These are phyloP conservation scores for Athalia rosae DNA, from an alignment of 2,888 invertebrate species.

Conservation along the genomic window DNA sequence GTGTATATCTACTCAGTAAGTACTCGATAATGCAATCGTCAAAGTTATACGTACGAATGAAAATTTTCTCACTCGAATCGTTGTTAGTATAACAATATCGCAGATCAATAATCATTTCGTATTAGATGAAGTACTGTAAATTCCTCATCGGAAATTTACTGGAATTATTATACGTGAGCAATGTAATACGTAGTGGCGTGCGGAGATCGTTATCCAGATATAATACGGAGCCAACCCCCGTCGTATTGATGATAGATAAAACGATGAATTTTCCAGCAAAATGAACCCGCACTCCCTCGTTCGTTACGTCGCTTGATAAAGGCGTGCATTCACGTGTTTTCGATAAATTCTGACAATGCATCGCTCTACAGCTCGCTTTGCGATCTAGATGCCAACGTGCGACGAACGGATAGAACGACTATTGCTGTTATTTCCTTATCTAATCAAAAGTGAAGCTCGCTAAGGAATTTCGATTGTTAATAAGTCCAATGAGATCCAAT, in stretches of 20 bases:
- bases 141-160: too few species aligned
- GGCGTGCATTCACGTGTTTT: slow-evolving; percentile 15
- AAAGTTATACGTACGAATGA: too few species aligned
- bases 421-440: neutral
- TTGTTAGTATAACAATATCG: too few species aligned
- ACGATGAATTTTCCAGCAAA: neutral
- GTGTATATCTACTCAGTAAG: too few species aligned
- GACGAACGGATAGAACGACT: neutral
- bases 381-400: neutral
- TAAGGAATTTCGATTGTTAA: neutral
- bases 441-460: neutral
- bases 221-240: too few species aligned
- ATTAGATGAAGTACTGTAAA: too few species aligned
- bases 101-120: too few species aligned
- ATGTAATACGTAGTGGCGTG: too few species aligned
- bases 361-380: neutral
- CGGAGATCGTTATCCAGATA: neutral
- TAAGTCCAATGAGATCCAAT: neutral
- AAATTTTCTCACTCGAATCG: too few species aligned
- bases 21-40: too few species aligned
- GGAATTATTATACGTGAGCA: too few species aligned
- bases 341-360: slow-evolving; percentile 14
- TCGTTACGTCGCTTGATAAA: slow-evolving; percentile 12
- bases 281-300: slow-evolving; percentile 11
- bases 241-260: neutral